phyloP scores from a whole-genome alignment of 2,797 vertebrate species.

The Oryzias sinensis region DNA sequence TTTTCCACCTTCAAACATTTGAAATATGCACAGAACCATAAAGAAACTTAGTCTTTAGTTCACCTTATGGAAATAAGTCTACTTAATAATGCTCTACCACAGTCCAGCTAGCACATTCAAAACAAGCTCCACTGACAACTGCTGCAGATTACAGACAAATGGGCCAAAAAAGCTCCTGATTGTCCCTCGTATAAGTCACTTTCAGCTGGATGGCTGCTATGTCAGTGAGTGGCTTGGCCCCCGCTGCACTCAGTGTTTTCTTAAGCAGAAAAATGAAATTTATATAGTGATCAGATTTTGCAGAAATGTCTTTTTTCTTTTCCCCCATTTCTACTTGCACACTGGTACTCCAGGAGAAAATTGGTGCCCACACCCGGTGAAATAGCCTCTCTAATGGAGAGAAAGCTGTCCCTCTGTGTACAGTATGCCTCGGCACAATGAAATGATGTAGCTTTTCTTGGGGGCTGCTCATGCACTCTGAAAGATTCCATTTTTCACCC shows the following conservation, averaged over 20 bases:
- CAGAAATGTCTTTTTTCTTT: constrained; percentile 2
- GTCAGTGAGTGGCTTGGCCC: constrained; percentile 33
- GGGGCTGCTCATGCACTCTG: constrained; percentile 63
- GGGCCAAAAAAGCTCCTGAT: constrained; percentile 48
- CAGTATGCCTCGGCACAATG: constrained; percentile 70
- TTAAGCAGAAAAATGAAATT: constrained; percentile 18
- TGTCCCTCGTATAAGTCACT: constrained; percentile 46
- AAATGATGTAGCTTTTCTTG: constrained; percentile 75
- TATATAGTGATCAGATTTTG: constrained; percentile 6
- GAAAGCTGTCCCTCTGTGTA: constrained; percentile 50
- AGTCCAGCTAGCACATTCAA: constrained; percentile 43
- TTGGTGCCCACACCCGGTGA: constrained; percentile 15
- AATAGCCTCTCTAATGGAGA: constrained; percentile 48
- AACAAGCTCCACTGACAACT: constrained; percentile 58
- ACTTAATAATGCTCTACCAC: constrained; percentile 14
- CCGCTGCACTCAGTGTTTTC: constrained; percentile 27
- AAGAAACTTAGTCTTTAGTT: background rate
- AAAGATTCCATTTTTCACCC: constrained; percentile 75
- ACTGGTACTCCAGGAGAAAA: background rate
- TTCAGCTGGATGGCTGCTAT: constrained; percentile 42
- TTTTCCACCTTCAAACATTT: too few relatives aligned
- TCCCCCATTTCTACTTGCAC: too few relatives aligned
- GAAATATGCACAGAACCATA: too few relatives aligned
- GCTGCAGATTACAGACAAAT: constrained; percentile 57
- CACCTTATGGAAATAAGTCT: constrained; percentile 4